A percentile compares a stretch with the other conserved stretches of the same genome.
phyloP scores from a whole-genome alignment of 1,140 invertebrate genomes.

The Saccostrea glomerata region DNA sequence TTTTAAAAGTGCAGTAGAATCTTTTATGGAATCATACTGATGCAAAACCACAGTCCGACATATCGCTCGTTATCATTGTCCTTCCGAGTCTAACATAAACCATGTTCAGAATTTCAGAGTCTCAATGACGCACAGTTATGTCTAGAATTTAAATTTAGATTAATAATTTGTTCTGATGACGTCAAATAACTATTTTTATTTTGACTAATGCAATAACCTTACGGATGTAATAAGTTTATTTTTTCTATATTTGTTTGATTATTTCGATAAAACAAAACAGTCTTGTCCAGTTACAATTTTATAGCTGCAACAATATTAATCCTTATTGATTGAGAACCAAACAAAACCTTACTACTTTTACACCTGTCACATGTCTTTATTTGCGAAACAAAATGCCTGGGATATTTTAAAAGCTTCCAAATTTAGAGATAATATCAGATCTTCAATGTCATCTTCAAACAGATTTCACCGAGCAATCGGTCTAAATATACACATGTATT shows the following conservation, averaged over 20 bases:
- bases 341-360: background rate
- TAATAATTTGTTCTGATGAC: background rate
- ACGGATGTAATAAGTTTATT: background rate
- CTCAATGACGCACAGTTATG: background rate
- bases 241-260: slow-evolving; percentile 18
- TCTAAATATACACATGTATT: too few relatives aligned
- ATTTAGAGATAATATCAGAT: background rate
- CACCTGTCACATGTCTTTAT: background rate
- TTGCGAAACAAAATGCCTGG: too few relatives aligned
- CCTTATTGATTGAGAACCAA: background rate
- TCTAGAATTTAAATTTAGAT: background rate
- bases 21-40: background rate
- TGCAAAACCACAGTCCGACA: background rate
- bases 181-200: background rate
- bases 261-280: background rate
- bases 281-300: background rate
- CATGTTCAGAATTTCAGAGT: background rate
- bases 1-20: too few relatives aligned
- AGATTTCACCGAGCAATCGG: too few relatives aligned
- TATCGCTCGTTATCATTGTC: background rate
- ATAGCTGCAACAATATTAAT: background rate
- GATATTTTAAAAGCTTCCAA: background rate
- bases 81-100: background rate
- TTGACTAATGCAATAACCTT: background rate
- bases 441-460: too few relatives aligned